Base-by-base conservation (phyloP, 2,113 vertebrate genomes). In the Turnix velox region DNA sequence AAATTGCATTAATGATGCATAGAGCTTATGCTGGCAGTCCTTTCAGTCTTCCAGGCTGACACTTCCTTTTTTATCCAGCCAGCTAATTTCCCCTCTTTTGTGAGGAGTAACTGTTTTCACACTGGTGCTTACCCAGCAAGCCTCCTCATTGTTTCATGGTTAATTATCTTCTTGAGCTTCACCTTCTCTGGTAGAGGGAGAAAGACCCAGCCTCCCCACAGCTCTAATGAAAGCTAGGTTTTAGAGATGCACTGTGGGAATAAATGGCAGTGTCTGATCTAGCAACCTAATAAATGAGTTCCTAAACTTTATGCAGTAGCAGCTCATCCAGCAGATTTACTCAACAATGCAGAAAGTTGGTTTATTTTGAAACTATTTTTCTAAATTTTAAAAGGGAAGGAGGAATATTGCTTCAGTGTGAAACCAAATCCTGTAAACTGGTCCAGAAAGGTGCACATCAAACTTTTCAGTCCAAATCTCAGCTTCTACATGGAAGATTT, bases 61-160 rank as follows among this genome's bases (percentile, higher is more conserved):
- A 97, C 97, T 98, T 98, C 97, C 96, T 97, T 97, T 98, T 95
- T 97, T 95, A 97, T 94, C 97, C 96, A 98, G 97, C 97, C 96
- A 97, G 97, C 98, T 98, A 98, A 98, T 98, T 98, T 98, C 97
- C 97, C 97, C 93, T 98, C 97, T 97, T 98, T 98, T 98, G 97
- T 98, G 97, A 98, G 91, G 93, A 97, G 97, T 97, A 98, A 98
- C 98, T 98, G 97, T 98, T 98, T 98, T 98, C 97, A 97, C 97
- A 98, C 96, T 96, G 92, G 92, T 97, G 97, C 97, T 98, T 97
- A 97, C 97, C 97, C 97, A 97, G 97, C 97, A 98, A 98, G 97
- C 95, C 96, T 97, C 92, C 95, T 97, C 90, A 97, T 98, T 98
- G 98, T 98, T 98, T 98, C 97, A 97, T 95, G 97, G 96, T 97